These are phyloP conservation scores for Halichoeres trimaculatus DNA, from an alignment of 2,113 vertebrate genomes.

Conservation along the genomic window DNA sequence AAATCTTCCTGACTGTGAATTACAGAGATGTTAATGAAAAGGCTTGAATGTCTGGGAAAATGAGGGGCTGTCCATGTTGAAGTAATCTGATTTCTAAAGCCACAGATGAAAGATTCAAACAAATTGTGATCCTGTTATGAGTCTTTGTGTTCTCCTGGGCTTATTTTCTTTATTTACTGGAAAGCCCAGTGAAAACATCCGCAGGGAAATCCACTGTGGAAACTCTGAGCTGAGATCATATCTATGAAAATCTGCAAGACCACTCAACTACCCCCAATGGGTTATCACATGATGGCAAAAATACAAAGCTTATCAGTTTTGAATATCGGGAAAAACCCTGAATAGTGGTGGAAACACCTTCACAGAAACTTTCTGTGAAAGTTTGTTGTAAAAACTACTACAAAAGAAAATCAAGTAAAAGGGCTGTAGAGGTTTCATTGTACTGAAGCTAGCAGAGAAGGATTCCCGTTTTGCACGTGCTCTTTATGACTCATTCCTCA, in stretches of 20 bases:
- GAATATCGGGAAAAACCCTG: not conserved
- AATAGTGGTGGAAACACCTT: not conserved
- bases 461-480: not conserved
- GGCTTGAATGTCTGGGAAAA: fast-evolving
- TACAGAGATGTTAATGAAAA: conserved; percentile 8
- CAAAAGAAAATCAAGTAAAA: not conserved
- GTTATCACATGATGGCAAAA: not conserved
- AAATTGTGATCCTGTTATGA: not conserved
- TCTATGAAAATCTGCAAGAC: not conserved
- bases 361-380: not conserved
- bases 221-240: conserved; percentile 1
- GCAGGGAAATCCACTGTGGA: conserved; percentile 11
- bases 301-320: not conserved
- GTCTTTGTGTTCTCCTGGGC: not conserved
- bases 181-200: not conserved
- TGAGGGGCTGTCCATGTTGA: not conserved
- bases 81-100: not conserved
- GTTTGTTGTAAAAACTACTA: not conserved
- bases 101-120: not conserved
- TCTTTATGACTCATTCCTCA: conserved; percentile 30
- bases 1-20: conserved; percentile 1
- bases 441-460: not conserved
- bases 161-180: not conserved
- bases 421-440: not conserved
- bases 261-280: not conserved